Evolutionary conservation across 2,888 invertebrate species (phyloP), one percentile per base, ranked within the genome.

Genomic region (Synanthedon tipuliformis): DNA sequence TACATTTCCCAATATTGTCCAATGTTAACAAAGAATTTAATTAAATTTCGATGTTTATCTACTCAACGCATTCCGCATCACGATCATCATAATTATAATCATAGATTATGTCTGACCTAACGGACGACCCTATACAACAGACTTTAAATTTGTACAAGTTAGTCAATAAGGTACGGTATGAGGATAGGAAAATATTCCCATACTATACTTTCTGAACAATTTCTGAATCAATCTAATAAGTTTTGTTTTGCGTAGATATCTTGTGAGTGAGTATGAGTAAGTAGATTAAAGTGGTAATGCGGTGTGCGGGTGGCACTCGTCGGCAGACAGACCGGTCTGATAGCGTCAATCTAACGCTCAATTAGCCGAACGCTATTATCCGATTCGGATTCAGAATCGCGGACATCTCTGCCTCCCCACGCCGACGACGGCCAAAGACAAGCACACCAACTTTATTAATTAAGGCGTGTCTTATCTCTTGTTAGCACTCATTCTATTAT

Each of bases 401-500:
- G 73, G 68, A 65, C 73, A 76, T 73, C 78, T 76, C 69, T 34
- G 34, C 34, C 34, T 8, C 34, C 34, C 34, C 34, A 34, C 34
- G 34, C 34, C 34, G 34, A 62, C 34, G 34, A 62, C 75, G 71
- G 77, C 74, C 75, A 69, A 73, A 81, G 81, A 81, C 83, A 78
- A 80, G 72, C 75, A 73, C 78, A 78, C 83, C 78, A 87, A 87
- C 86, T 87, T 87, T 87, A 87, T 87, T 87, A 86, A 87, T 87
- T 87, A 87, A 86, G 85, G 82, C 83, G 78, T 83, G 87, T 87
- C 86, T 87, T 87, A 87, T 87, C 87, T 85, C 86, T 85, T 86
- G 86, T 86, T 85, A 86, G 85, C 87, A 87, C 87, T 87, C 87
- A 81, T 87, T 87, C 84, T 85, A 81, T 86, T 87, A 87, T 87